Percentiles rank a stretch among this genome's conserved stretches.
phyloP scores from a whole-genome alignment of 2,113 vertebrate species.

The Fulica atra region DNA sequence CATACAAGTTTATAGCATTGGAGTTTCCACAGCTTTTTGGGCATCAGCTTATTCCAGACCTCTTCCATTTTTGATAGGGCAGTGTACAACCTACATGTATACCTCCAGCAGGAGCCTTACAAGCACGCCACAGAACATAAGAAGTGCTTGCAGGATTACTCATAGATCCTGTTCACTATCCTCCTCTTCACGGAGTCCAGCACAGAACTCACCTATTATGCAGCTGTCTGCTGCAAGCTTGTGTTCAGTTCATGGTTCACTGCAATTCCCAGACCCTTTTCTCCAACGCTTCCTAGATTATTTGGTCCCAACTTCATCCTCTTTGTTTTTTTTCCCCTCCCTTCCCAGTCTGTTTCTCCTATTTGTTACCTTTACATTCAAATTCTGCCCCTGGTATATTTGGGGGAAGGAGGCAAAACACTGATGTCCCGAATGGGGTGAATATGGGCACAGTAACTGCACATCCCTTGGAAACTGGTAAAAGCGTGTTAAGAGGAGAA shows the following conservation, averaged over 20 bases:
- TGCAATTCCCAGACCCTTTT: not conserved
- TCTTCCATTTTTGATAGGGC: not conserved
- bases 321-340: not conserved
- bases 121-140: not conserved
- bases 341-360: not conserved
- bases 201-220: not conserved
- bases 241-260: not conserved
- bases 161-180: not conserved
- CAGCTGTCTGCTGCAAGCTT: not conserved
- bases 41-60: not conserved
- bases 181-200: not conserved
- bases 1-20: not conserved
- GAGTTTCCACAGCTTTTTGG: not conserved
- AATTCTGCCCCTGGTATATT: not conserved
- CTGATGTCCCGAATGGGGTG: not conserved
- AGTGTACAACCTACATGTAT: not conserved
- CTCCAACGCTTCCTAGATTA: not conserved
- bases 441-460: not conserved
- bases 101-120: not conserved
- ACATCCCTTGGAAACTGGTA: not conserved
- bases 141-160: not conserved
- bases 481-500: not conserved
- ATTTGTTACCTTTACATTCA: not conserved
- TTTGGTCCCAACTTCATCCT: not conserved
- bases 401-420: not conserved